Percentiles rank a stretch among this genome's conserved stretches.
Conservation (phyloP, 2,113 vertebrate species). For the Laticauda colubrina region DNA sequence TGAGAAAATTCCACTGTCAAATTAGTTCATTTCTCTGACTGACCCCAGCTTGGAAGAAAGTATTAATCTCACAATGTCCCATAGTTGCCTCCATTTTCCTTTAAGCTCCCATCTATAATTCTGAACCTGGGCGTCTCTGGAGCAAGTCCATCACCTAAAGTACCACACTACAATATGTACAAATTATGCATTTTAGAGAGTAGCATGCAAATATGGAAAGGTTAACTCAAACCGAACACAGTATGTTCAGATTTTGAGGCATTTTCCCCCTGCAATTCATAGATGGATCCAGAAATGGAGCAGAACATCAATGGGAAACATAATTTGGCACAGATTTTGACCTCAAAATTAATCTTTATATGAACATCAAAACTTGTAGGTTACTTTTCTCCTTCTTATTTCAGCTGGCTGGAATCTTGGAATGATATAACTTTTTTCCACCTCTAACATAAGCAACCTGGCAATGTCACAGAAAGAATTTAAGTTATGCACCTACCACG, state of each 20-base stretch:
- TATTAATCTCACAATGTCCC: neutral
- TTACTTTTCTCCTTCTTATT: neutral
- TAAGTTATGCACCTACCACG: conserved; percentile 51
- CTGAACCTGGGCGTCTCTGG: neutral
- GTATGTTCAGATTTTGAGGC: neutral
- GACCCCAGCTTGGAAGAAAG: no score
- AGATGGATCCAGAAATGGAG: neutral
- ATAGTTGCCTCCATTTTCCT: neutral
- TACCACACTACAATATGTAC: neutral
- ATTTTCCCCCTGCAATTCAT: neutral
- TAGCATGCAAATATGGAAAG: neutral
- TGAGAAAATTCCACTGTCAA: neutral
- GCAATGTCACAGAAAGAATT: rapidly evolving
- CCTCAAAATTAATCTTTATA: neutral
- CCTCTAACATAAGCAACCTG: neutral
- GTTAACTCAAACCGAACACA: neutral
- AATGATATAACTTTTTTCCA: neutral
- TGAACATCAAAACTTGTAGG: neutral
- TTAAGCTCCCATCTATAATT: neutral
- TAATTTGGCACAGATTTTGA: neutral
- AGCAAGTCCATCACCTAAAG: neutral
- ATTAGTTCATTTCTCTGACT: neutral
- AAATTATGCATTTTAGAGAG: neutral
- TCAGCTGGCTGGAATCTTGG: neutral
- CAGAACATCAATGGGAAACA: neutral